Percentiles rank a stretch among this genome's conserved stretches.
These are phyloP conservation scores for Tetragonula clypearis DNA, from an alignment of 1,140 invertebrate species.

Conservation along the genomic window DNA sequence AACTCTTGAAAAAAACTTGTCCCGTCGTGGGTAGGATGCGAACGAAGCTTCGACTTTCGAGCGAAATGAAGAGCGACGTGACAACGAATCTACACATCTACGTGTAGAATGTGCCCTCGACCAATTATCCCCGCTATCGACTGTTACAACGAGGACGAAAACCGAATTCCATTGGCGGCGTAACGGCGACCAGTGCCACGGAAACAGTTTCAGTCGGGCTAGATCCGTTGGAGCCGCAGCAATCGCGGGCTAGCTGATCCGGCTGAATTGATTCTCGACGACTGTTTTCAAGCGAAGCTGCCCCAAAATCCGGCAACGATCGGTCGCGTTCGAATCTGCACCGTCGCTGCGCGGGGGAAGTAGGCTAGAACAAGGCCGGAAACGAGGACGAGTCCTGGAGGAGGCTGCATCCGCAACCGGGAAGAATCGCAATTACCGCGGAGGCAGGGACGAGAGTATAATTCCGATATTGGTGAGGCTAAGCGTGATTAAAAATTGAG, in stretches of 20 bases:
- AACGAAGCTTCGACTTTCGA: too few species aligned
- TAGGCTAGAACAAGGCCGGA: background rate
- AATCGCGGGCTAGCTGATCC: background rate
- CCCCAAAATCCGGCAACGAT: slow-evolving; percentile 12
- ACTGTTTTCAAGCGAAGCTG: slow-evolving; percentile 9
- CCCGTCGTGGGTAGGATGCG: too few species aligned
- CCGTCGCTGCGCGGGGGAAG: background rate
- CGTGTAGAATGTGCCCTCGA: too few species aligned
- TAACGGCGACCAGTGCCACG: background rate
- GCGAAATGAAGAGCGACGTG: background rate
- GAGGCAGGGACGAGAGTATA: background rate
- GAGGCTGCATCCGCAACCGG: background rate
- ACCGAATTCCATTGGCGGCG: slow-evolving; percentile 21
- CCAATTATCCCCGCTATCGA: background rate
- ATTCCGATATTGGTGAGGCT: background rate
- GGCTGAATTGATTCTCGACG: background rate
- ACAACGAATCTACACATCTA: background rate
- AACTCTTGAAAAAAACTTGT: background rate
- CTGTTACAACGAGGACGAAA: background rate
- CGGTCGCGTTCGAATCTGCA: background rate
- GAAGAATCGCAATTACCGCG: background rate
- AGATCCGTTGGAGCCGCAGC: background rate
- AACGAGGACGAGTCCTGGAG: slow-evolving; percentile 16
- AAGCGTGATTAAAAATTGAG: too few species aligned
- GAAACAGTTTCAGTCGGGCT: slow-evolving; percentile 6